These are phyloP conservation scores for Scomber colias DNA, from an alignment of 2,113 vertebrate species.

Conservation along the genomic window DNA sequence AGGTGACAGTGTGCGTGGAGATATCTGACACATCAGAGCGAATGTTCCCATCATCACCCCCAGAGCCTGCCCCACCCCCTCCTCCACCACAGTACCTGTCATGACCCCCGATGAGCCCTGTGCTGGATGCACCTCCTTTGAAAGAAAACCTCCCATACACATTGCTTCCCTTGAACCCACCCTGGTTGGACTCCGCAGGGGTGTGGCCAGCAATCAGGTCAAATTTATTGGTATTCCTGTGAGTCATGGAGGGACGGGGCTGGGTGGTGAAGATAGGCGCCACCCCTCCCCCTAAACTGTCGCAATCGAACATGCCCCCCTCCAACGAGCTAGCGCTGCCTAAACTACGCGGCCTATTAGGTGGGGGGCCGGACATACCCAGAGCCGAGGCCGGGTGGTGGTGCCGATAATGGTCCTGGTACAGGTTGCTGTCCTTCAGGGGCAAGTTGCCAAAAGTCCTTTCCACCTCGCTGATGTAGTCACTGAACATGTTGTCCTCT, in stretches of 20 bases:
- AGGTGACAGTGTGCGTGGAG: constrained; percentile 98
- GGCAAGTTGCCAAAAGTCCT: constrained; percentile 98
- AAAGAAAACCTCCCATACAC: constrained; percentile 98
- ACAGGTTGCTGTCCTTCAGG: constrained; percentile 97
- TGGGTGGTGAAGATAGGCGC: constrained; percentile 94
- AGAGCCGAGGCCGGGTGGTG: constrained; percentile 90
- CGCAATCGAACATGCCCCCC: constrained; percentile 95
- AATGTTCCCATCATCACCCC: constrained; percentile 92
- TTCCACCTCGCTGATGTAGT: constrained; percentile 98
- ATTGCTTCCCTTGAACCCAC: constrained; percentile 90
- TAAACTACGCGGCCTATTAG: constrained; percentile 91
- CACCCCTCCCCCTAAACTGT: constrained; percentile 90
- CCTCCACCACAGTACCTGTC: constrained; percentile 85
- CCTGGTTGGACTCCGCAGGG: constrained; percentile 79
- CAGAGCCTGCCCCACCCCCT: constrained; percentile 84
- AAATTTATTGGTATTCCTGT: constrained; percentile 88
- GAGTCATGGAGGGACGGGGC: constrained; percentile 90
- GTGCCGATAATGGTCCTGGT: constrained; percentile 98
- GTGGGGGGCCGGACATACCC: constrained; percentile 86
- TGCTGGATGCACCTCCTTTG: constrained; percentile 90
- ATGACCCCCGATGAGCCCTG: constrained; percentile 86
- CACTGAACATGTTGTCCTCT: constrained; percentile 98
- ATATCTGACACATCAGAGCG: constrained; percentile 97
- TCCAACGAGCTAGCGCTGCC: constrained; percentile 98
- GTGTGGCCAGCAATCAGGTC: constrained; percentile 93